Base-by-base conservation (phyloP, 2,888 invertebrate genomes). In the Ephialtes manifestator region DNA sequence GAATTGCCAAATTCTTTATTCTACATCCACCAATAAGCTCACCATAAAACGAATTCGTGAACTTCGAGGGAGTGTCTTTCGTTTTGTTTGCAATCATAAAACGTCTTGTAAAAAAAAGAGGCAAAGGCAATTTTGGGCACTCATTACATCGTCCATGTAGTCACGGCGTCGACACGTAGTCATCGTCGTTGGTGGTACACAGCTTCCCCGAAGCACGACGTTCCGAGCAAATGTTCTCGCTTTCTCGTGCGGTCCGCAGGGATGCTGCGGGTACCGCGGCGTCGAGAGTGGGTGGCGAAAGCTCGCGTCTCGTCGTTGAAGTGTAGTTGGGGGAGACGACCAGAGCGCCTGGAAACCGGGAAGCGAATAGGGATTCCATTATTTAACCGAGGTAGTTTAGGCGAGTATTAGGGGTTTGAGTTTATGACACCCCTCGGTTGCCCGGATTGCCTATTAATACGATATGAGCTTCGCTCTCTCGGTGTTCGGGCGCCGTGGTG, bases 391-490 rank as follows among this genome's bases (percentile, higher is more conserved):
- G 93, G 93, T 94, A 94, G 94, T 94, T 94, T 93, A 93, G 92
- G 92, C 93, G 93, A 93, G 93, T 93, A 93, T 93, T 93, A 93
- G 93, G 93, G 94, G 93, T 93, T 93, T 91, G 93, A 93, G 94
- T 94, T 94, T 94, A 94, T 93, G 93, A 94, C 94, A 93, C 94
- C 93, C 93, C 94, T 92, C 92, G 92, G 92, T 91, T 92, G 92
- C 91, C 92, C 92, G 93, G 94, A 92, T 92, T 92, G 94, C 94
- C 94, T 94, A 94, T 94, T 94, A 94, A 94, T 94, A 94, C 94
- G 94, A 94, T 94, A 94, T 94, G 94, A 94, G 94, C 91, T 91
- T 89, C 90, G 91, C 90, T 91, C 91, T 89, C 87, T 87, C 88
- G 87, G 88, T 86, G 55, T 68, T 55, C 31, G 60, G n/a, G 60